Conservation (phyloP, 2,888 invertebrate genomes). For the Tetheella fluctuosa region DNA sequence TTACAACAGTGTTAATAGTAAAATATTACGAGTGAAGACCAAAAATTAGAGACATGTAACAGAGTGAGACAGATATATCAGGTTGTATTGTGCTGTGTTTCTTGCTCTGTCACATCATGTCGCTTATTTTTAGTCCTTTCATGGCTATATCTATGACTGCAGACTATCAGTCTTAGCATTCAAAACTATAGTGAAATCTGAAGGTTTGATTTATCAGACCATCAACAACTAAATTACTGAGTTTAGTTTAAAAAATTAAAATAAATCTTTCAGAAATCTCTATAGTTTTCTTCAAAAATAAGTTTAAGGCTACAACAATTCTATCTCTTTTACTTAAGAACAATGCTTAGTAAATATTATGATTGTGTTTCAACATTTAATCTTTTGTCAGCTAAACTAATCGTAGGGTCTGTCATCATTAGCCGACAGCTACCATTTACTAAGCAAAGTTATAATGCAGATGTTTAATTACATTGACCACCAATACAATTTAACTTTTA, state of each 20-base stretch:
- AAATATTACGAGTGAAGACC: not conserved
- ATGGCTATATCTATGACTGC: conserved; percentile 24
- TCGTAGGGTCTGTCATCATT: not conserved
- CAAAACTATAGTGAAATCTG: conserved; percentile 22
- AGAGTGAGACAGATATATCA: conserved; percentile 29
- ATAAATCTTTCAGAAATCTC: not conserved
- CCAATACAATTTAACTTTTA: conserved; percentile 27
- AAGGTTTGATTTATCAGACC: not conserved
- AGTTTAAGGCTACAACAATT: not conserved
- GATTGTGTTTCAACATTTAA: not conserved
- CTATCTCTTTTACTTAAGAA: not conserved
- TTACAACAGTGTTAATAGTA: not conserved
- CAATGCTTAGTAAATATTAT: not conserved
- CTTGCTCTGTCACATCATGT: not conserved
- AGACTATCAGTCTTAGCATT: conserved; percentile 36
- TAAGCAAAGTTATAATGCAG: not conserved
- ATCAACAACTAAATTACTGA: too few relatives aligned
- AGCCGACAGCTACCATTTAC: not conserved
- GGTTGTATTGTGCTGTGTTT: conserved; percentile 17
- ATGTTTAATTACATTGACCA: conserved; percentile 29
- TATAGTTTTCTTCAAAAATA: not conserved
- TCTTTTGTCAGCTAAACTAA: not conserved
- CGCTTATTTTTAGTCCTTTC: not conserved
- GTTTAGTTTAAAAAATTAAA: not conserved
- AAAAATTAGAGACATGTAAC: not conserved